phyloP scores from a whole-genome alignment of 2,888 invertebrate genomes.

The Diachrysia chrysitis region DNA sequence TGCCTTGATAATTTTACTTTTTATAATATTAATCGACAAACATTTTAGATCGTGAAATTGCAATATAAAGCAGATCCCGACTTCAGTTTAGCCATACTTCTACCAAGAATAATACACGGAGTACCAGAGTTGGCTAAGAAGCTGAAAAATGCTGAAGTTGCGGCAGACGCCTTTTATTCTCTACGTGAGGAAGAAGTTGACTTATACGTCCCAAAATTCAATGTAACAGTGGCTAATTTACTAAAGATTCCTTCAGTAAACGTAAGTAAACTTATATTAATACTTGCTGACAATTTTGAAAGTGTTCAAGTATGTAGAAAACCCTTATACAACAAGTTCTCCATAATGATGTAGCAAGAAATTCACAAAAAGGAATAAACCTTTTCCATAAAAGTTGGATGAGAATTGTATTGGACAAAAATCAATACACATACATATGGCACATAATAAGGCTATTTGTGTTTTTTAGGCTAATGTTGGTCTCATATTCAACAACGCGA shows the following conservation, averaged over 20 bases:
- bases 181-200: constrained; percentile 5
- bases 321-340: too few species aligned
- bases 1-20: background rate
- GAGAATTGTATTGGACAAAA: too few species aligned
- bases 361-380: too few species aligned
- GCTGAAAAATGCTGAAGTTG: constrained; percentile 13
- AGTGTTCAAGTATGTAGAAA: too few species aligned
- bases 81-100: constrained; percentile 17
- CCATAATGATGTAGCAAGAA: too few species aligned
- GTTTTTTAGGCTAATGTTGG: constrained; percentile 25
- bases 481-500: constrained; percentile 28
- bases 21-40: background rate
- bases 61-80: constrained; percentile 4
- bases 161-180: constrained; percentile 8
- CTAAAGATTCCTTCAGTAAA: constrained; percentile 18
- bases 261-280: constrained; percentile 23
- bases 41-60: constrained; percentile 42
- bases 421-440: too few species aligned
- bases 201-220: constrained; percentile 35
- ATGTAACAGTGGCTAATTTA: constrained; percentile 20
- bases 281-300: too few species aligned
- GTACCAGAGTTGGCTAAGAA: background rate
- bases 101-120: constrained; percentile 20
- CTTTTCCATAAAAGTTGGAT: too few species aligned
- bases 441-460: background rate